These are phyloP conservation scores for Hydrolagus colliei DNA, from an alignment of 2,797 vertebrate genomes.

Conservation along the genomic window DNA sequence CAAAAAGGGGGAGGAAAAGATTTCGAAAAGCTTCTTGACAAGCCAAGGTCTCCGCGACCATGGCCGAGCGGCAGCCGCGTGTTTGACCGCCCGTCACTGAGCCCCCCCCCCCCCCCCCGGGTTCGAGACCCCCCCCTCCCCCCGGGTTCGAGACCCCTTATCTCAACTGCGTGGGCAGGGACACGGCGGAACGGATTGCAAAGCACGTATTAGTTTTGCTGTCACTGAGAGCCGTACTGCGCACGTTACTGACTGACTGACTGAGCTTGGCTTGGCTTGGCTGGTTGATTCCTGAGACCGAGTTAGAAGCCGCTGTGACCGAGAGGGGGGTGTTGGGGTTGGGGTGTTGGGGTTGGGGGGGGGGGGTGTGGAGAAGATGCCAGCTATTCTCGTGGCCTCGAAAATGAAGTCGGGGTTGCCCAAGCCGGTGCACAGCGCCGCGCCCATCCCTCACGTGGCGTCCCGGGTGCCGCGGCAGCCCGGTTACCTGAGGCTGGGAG, in stretches of 20 bases:
- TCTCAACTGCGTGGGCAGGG: background rate
- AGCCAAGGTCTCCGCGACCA: background rate
- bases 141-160: background rate
- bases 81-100: background rate
- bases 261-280: slow-evolving; percentile 45
- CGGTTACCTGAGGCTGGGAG: slow-evolving; percentile 67
- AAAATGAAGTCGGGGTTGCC: slow-evolving; percentile 97
- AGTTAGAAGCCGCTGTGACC: slow-evolving; percentile 47
- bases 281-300: slow-evolving; percentile 51
- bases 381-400: slow-evolving; percentile 86
- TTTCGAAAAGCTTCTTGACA: background rate
- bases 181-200: background rate
- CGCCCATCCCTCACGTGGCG: slow-evolving; percentile 79
- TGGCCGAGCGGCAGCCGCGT: background rate
- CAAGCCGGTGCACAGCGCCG: slow-evolving; percentile 87
- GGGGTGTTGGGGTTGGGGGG: slow-evolving; percentile 56
- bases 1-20: background rate
- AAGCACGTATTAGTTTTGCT: background rate
- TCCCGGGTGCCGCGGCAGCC: slow-evolving; percentile 64
- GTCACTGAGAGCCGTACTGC: background rate
- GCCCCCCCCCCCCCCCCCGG: no score
- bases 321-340: no score
- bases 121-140: background rate
- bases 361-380: slow-evolving; percentile 66
- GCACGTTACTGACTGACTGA: slow-evolving; percentile 29